Evolutionary conservation across 2,888 invertebrate species (phyloP), one percentile per base, ranked within the genome.

Genomic region (Noctua janthe): DNA sequence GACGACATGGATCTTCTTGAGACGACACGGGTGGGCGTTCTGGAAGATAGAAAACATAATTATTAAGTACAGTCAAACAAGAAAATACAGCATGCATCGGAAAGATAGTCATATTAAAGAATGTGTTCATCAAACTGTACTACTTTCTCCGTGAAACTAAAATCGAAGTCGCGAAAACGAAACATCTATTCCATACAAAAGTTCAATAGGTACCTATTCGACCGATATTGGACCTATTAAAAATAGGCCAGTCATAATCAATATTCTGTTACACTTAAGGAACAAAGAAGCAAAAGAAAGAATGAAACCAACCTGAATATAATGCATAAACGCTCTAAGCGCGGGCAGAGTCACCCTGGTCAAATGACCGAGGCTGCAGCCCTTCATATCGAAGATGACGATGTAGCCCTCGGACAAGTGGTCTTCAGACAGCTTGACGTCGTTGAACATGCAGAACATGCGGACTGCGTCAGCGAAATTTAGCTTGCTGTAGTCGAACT

Each of bases 331-430:
- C 4, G 97, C 97, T 87, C 97, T 94, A 49, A 98, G 91, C 4
- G 97, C 97, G 1, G 98, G 97, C 75, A 98, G 91, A 71, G 97
- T 98, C 20, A 98, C 97, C 88, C 98, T 95, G 0, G 98, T 97
- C 76, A 98, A 92, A 92, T 98, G 98, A 0, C 98, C 98, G n/a
- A 98, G 93, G 70, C 97, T 97, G 86, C 98, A 97, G 35, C 98
- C 97, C 92, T 97, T 98, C 98, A 98, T 98, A 90, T 98, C 98
- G 88, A 98, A 98, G 83, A 98, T 96, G 51, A 98, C 97, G 76
- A 98, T 96, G 90, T 98, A 98, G 1, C 97, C 97, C 67, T 97
- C 97, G 29, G 96, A 95, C 64, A 97, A 94, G 1, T 97, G 93
- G 90, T 98, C 98, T 88, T 98, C 98, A 0, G 98, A 98, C 71